phyloP scores from a whole-genome alignment of 2,888 invertebrate species.

The Megaustenia siamemsis region DNA sequence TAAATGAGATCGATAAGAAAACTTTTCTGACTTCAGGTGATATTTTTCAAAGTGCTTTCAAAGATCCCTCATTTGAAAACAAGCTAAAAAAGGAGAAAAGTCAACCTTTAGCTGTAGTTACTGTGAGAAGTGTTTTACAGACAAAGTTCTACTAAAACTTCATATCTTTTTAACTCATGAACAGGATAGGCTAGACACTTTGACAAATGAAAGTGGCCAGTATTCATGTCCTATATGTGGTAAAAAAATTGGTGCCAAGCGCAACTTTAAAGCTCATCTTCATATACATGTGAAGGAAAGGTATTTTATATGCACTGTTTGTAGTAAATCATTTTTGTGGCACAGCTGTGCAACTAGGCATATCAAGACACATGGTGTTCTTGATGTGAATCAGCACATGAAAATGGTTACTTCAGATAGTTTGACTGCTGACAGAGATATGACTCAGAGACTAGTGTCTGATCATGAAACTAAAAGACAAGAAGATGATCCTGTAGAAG shows the following conservation, averaged over 20 bases:
- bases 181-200: conserved; percentile 5
- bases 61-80: not conserved
- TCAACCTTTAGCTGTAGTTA: conserved; percentile 2
- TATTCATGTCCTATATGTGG: conserved; percentile 4
- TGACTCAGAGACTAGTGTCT: not conserved
- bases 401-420: not conserved
- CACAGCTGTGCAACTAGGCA: conserved; percentile 11
- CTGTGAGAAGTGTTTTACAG: conserved; percentile 22
- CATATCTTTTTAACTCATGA: conserved; percentile 11
- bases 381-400: conserved; percentile 18
- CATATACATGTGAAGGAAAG: conserved; percentile 27
- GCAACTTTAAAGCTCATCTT: conserved; percentile 16
- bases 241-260: conserved; percentile 15
- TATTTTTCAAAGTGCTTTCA: not conserved
- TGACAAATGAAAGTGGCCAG: conserved; percentile 12
- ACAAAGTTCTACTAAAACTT: conserved; percentile 3
- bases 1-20: not conserved
- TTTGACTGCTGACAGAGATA: not conserved
- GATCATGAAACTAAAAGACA: not conserved
- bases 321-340: conserved; percentile 12
- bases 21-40: not conserved
- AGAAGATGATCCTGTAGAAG: not conserved
- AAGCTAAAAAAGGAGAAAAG: not conserved
- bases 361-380: conserved; percentile 13
- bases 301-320: conserved; percentile 17